Percentiles rank a stretch among this genome's conserved stretches.
These are phyloP conservation scores for Sardina pilchardus DNA, from an alignment of 2,113 vertebrate genomes.

Conservation along the genomic window DNA sequence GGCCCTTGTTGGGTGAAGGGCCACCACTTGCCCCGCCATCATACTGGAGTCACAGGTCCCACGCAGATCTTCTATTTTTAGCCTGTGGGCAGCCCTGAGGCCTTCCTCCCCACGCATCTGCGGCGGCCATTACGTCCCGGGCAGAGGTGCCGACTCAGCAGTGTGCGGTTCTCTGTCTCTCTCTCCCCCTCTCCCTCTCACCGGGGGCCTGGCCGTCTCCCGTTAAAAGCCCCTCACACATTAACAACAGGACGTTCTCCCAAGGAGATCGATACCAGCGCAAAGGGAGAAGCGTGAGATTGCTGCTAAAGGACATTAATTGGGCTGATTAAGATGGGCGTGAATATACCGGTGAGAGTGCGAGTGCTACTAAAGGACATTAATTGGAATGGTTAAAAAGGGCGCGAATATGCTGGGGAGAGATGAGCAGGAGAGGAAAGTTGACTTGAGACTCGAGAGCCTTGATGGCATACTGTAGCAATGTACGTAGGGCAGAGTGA, in stretches of 20 bases:
- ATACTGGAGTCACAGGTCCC: neutral
- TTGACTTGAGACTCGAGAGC: neutral
- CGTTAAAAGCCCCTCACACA: conserved; percentile 30
- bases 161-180: neutral
- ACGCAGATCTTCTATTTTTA: neutral
- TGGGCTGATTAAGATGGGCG: neutral
- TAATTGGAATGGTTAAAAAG: neutral
- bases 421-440: neutral
- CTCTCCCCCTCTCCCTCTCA: neutral
- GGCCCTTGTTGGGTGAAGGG: conserved; percentile 23
- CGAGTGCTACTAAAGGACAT: conserved; percentile 1
- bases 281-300: conserved; percentile 15
- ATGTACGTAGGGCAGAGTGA: neutral
- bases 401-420: neutral
- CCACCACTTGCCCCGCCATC: neutral
- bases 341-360: conserved; percentile 8
- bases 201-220: neutral
- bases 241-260: conserved; percentile 32
- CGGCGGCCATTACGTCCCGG: neutral
- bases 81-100: neutral
- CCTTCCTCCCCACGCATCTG: neutral
- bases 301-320: conserved; percentile 12
- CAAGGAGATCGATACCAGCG: conserved; percentile 32
- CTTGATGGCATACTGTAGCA: no score
- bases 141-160: neutral